Conservation (phyloP, 2,113 vertebrate genomes). For the Dasyprocta punctata region DNA sequence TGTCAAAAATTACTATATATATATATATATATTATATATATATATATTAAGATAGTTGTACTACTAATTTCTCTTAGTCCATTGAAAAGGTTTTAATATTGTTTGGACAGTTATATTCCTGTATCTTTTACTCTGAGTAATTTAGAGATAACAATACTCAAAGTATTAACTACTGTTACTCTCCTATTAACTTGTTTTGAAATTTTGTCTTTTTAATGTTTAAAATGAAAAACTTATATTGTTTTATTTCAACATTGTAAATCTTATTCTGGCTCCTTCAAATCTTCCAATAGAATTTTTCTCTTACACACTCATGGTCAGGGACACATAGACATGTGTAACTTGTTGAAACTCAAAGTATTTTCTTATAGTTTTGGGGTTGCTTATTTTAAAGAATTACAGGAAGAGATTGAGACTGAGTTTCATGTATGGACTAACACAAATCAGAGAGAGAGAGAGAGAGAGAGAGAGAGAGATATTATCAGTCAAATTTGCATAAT, state of each 20-base stretch:
- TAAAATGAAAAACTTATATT: background rate
- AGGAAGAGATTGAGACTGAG: background rate
- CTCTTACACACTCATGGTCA: background rate
- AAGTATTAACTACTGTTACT: too few species aligned
- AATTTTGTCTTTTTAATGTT: too few species aligned
- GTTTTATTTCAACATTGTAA: slow-evolving; percentile 1
- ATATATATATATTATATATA: too few species aligned
- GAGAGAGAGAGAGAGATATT: background rate
- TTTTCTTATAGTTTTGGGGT: background rate
- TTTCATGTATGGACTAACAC: background rate
- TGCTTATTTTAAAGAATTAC: slow-evolving; percentile 11
- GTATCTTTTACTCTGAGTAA: too few species aligned
- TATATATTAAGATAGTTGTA: too few species aligned
- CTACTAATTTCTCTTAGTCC: too few species aligned
- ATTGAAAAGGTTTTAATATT: too few species aligned
- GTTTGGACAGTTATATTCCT: too few species aligned
- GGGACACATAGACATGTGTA: background rate
- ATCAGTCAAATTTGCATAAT: background rate
- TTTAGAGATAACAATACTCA: too few species aligned
- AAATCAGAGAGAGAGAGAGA: background rate
- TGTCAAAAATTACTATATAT: background rate
- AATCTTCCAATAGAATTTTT: background rate
- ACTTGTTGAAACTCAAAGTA: background rate
- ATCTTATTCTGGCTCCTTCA: background rate
- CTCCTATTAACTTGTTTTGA: too few species aligned